Evolutionary conservation across 2,113 vertebrate genomes (phyloP).

Genomic region (Microtus ochrogaster): DNA sequence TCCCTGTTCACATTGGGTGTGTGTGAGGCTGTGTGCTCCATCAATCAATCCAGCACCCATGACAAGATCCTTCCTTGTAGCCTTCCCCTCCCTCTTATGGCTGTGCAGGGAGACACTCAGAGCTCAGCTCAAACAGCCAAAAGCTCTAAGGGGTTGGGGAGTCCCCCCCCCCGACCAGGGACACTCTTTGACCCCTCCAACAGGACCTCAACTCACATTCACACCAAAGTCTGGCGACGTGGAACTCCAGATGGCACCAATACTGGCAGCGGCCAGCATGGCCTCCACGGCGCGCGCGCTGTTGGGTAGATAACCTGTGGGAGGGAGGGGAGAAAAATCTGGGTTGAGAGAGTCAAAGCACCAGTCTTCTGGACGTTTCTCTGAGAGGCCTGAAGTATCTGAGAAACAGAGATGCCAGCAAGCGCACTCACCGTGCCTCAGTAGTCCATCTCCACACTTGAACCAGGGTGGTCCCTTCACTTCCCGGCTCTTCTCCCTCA

Average conservation of each 20-base stretch:
- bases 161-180: fast-evolving
- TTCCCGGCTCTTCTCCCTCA: neutral
- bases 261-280: constrained; percentile 95
- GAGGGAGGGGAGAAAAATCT: neutral
- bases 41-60: neutral
- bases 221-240: constrained; percentile 97
- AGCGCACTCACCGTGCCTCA: neutral
- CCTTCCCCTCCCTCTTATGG: neutral
- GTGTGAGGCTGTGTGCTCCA: neutral
- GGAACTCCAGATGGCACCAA: constrained; percentile 97
- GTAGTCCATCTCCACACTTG: neutral
- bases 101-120: neutral
- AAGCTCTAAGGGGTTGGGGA: neutral
- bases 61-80: too few relatives aligned
- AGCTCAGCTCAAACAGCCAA: neutral
- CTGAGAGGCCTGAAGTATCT: neutral
- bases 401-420: fast-evolving
- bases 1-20: too few relatives aligned
- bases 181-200: neutral
- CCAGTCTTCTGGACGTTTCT: neutral
- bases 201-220: constrained; percentile 90
- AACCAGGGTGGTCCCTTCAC: neutral
- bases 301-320: constrained; percentile 95
- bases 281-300: constrained; percentile 92
- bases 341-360: neutral